A percentile compares a stretch with the other conserved stretches of the same genome.
Conservation (phyloP, 2,888 invertebrate species). For the Campoplex nolae region DNA sequence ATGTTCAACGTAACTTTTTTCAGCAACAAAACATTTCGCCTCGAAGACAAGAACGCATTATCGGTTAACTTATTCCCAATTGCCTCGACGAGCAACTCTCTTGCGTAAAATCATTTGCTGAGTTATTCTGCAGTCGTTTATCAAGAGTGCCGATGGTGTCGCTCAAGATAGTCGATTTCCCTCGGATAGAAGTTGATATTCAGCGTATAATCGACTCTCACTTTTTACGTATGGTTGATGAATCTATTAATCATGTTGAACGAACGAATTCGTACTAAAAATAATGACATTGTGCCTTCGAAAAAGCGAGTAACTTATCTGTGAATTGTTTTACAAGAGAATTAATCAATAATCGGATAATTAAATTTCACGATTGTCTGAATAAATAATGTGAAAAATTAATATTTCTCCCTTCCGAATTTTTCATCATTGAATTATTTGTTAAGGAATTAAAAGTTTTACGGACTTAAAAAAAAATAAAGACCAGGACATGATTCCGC, state of each 20-base stretch:
- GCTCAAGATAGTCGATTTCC: slow-evolving; percentile 64
- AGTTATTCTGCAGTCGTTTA: slow-evolving; percentile 59
- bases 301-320: background rate
- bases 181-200: slow-evolving; percentile 61
- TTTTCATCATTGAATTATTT: background rate
- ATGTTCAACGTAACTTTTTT: background rate
- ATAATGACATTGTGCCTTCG: background rate
- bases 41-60: background rate
- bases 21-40: background rate
- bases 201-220: slow-evolving; percentile 62
- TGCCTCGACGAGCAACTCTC: slow-evolving; percentile 14
- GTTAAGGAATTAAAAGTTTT: background rate
- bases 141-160: slow-evolving; percentile 32
- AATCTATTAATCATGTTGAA: slow-evolving; percentile 55
- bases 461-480: slow-evolving; percentile 6
- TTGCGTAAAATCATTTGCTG: slow-evolving; percentile 66
- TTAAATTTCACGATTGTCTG: background rate
- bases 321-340: background rate
- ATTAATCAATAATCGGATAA: background rate
- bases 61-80: background rate
- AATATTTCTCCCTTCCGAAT: background rate
- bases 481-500: slow-evolving; percentile 2
- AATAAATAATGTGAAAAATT: background rate
- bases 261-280: slow-evolving; percentile 28
- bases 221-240: slow-evolving; percentile 40